Conservation (phyloP, 2,113 vertebrate genomes). For the Anguilla japonica region DNA sequence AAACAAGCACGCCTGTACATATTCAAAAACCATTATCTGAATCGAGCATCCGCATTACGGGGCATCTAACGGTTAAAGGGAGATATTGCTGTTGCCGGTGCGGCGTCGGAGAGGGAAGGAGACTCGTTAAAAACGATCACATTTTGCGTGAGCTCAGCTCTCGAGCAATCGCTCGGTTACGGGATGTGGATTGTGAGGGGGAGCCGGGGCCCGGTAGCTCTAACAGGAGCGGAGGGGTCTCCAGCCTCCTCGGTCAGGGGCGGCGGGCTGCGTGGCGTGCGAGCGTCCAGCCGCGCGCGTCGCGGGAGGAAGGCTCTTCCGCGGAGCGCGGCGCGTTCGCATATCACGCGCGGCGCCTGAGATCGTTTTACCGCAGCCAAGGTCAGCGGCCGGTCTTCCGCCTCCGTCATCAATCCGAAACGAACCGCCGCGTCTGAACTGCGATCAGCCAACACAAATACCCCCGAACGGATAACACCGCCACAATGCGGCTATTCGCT, state of each 20-base stretch:
- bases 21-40: neutral
- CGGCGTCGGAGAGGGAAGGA: neutral
- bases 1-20: neutral
- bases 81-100: too few relatives aligned
- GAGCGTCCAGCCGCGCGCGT: neutral
- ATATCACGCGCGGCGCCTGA: neutral
- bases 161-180: neutral
- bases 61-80: neutral
- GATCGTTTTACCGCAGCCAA: slow-evolving; percentile 22
- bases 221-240: neutral
- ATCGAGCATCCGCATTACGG: neutral
- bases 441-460: neutral
- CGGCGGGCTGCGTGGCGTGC: neutral
- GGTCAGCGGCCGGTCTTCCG: neutral
- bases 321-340: neutral
- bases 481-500: too few relatives aligned
- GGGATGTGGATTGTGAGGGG: neutral
- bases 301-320: neutral
- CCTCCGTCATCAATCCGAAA: neutral
- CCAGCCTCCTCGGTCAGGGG: neutral
- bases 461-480: neutral
- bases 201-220: neutral
- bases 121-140: neutral
- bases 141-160: neutral
- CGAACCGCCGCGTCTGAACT: neutral